These are phyloP conservation scores for Morinoia aosen DNA, from an alignment of 2,888 invertebrate genomes.

Conservation along the genomic window DNA sequence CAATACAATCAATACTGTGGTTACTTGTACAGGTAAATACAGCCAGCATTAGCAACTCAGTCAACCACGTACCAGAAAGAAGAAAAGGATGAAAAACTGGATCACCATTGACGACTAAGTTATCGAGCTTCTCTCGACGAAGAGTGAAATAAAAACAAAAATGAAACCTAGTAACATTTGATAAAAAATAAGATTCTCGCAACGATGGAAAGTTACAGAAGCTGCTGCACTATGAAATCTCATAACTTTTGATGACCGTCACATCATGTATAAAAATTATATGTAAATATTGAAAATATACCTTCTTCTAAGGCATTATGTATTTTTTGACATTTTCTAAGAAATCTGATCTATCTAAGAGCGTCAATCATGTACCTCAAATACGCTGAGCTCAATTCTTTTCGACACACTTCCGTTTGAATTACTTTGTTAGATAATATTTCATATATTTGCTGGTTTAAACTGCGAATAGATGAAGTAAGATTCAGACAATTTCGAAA, in stretches of 20 bases:
- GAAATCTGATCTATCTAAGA: not conserved
- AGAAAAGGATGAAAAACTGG: not conserved
- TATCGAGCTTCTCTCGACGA: not conserved
- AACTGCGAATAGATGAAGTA: not conserved
- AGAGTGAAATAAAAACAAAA: not conserved
- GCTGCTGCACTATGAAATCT: too few species aligned
- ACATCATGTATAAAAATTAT: too few species aligned
- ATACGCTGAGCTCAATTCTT: not conserved
- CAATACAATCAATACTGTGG: not conserved
- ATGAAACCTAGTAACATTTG: not conserved
- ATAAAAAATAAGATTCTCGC: not conserved
- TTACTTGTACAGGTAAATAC: not conserved
- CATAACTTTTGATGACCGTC: too few species aligned
- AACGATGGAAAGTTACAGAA: too few species aligned
- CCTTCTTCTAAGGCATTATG: too few species aligned
- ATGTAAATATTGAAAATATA: too few species aligned
- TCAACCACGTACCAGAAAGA: not conserved
- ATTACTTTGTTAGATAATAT: not conserved
- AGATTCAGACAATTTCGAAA: not conserved
- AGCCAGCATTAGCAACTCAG: not conserved
- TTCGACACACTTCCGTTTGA: not conserved
- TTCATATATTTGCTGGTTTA: too few species aligned
- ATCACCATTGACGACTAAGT: not conserved
- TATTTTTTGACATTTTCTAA: not conserved
- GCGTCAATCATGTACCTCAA: not conserved